phyloP scores from a whole-genome alignment of 2,888 invertebrate species.

The Himalopsyche japonica region DNA sequence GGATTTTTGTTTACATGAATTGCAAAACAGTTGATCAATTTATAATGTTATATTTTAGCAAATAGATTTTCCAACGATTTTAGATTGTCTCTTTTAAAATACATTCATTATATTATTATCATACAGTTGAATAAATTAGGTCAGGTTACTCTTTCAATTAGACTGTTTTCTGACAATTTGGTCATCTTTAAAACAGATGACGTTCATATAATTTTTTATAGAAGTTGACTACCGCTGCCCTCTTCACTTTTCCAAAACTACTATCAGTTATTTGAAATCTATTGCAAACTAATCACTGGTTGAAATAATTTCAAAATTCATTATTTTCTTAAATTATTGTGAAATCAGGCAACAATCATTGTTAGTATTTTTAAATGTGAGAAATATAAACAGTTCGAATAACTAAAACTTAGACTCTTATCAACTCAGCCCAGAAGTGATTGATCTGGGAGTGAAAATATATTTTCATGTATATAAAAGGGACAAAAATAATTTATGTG shows the following conservation, averaged over 20 bases:
- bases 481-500: conserved; percentile 1
- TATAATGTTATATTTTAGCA: conserved; percentile 28
- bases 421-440: neutral
- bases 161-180: neutral
- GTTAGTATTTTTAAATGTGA: neutral
- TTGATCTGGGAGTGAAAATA: neutral
- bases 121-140: conserved; percentile 6
- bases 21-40: conserved; percentile 25
- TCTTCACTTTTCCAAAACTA: neutral
- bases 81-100: conserved; percentile 12
- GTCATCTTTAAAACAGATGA: neutral
- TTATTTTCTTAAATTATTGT: neutral
- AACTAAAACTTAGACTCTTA: neutral
- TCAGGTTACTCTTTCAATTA: neutral
- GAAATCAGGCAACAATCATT: neutral
- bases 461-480: neutral
- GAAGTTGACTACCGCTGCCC: neutral
- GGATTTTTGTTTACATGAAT: conserved; percentile 16
- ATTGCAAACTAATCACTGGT: neutral
- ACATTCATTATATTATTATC: neutral
- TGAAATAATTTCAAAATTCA: neutral
- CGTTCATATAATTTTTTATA: neutral
- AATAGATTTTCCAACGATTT: conserved; percentile 24
- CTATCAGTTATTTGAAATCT: neutral
- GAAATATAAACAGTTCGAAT: neutral